A percentile compares a stretch with the other conserved stretches of the same genome.
These are phyloP conservation scores for Hetaerina americana DNA, from an alignment of 1,140 invertebrate species.

Conservation along the genomic window DNA sequence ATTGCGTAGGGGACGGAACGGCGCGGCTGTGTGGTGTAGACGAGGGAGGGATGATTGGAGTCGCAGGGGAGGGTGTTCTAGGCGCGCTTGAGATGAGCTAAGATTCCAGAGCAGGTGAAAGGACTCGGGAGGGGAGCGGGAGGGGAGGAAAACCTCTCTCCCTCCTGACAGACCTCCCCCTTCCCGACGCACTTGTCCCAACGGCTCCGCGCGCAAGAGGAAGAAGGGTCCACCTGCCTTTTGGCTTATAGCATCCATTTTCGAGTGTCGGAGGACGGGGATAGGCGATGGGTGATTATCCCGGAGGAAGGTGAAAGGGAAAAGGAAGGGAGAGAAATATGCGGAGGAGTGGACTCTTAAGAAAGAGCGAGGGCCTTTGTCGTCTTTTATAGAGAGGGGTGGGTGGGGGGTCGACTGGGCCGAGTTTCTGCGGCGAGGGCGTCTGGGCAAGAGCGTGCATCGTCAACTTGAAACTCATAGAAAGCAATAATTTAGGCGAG, in stretches of 20 bases:
- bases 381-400: no score
- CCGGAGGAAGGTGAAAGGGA: neutral
- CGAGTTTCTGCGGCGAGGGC: no score
- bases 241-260: neutral
- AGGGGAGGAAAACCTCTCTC: no score
- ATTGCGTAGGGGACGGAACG: no score
- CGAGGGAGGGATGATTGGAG: neutral
- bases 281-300: neutral
- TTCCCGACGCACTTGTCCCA: neutral
- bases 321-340: neutral
- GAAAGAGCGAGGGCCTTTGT: no score
- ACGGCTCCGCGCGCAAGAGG: neutral
- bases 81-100: neutral
- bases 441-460: no score
- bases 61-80: neutral
- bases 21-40: no score
- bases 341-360: neutral
- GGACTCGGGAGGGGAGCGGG: no score
- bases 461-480: no score
- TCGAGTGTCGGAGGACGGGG: neutral
- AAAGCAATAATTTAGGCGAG: no score
- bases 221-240: neutral
- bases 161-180: no score
- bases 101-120: neutral
- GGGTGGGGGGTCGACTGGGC: no score